Evolutionary conservation across 1,140 invertebrate species (phyloP).

Genomic region (Hermatobates lingyangjiaoensis): DNA sequence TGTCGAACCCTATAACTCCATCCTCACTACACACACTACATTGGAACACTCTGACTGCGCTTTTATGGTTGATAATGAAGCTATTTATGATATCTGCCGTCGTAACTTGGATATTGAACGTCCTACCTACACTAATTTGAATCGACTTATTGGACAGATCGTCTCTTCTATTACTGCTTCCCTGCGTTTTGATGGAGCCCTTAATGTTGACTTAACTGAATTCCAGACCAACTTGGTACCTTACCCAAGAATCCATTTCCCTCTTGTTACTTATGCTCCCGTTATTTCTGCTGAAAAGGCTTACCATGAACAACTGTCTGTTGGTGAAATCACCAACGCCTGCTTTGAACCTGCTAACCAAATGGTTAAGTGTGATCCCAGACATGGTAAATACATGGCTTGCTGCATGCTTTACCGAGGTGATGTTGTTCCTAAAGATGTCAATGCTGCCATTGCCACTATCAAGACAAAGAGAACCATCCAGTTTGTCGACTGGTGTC

Average conservation of each 20-base stretch:
- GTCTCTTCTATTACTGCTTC: slow-evolving; percentile 72
- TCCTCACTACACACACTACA: slow-evolving; percentile 38
- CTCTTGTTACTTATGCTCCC: slow-evolving; percentile 56
- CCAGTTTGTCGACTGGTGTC: slow-evolving; percentile 48
- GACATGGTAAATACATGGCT: slow-evolving; percentile 68
- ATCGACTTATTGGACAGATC: slow-evolving; percentile 63
- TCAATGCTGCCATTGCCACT: slow-evolving; percentile 46
- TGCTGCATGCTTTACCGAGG: slow-evolving; percentile 65
- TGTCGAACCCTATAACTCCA: slow-evolving; percentile 53
- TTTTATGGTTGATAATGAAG: slow-evolving; percentile 69
- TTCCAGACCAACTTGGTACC: slow-evolving; percentile 80
- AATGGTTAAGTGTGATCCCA: slow-evolving; percentile 70
- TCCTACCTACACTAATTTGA: slow-evolving; percentile 65
- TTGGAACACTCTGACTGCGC: slow-evolving; percentile 46
- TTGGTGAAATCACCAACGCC: slow-evolving; percentile 49
- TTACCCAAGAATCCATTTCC: slow-evolving; percentile 66
- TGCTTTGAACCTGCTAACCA: slow-evolving; percentile 53
- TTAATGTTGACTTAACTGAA: slow-evolving; percentile 77
- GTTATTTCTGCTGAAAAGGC: slow-evolving; percentile 69
- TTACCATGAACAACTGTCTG: slow-evolving; percentile 60
- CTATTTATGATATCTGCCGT: slow-evolving; percentile 81
- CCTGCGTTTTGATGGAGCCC: slow-evolving; percentile 68
- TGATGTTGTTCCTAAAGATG: slow-evolving; percentile 43
- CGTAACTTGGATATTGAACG: slow-evolving; percentile 73
- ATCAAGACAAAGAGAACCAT: slow-evolving; percentile 46